Percentiles rank a stretch among this genome's conserved stretches.
phyloP scores from a whole-genome alignment of 2,888 invertebrate species.

The Myopa tessellatipennis region DNA sequence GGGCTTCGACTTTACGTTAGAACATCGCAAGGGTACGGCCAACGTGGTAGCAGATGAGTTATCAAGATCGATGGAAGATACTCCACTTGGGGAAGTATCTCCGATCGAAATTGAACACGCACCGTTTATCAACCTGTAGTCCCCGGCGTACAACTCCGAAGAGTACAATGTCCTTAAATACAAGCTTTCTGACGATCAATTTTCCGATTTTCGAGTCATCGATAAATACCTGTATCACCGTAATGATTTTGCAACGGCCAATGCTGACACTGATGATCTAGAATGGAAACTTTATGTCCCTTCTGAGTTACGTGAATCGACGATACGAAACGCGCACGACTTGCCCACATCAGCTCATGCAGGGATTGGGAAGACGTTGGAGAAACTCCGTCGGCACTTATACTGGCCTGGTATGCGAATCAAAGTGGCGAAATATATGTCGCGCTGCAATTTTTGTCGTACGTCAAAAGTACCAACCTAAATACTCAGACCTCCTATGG shows the following conservation, averaged over 20 bases:
- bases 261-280: too few relatives aligned
- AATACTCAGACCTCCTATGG: too few relatives aligned
- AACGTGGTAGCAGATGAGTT: conserved; percentile 35
- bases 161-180: conserved; percentile 5
- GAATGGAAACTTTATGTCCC: too few relatives aligned
- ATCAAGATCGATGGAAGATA: conserved; percentile 14
- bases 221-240: conserved; percentile 26
- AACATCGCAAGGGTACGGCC: conserved; percentile 9
- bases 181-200: background rate
- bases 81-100: background rate
- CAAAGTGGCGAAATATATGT: background rate
- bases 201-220: conserved; percentile 24
- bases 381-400: too few relatives aligned
- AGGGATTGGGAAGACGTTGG: too few relatives aligned
- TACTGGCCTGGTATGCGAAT: too few relatives aligned
- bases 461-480: too few relatives aligned
- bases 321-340: too few relatives aligned
- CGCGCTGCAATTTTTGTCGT: too few relatives aligned
- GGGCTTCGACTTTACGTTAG: background rate
- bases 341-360: too few relatives aligned
- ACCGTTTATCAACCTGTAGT: conserved; percentile 22
- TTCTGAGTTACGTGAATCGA: too few relatives aligned
- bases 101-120: background rate
- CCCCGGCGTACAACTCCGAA: background rate
- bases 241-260: background rate